Evolutionary conservation across 2,888 invertebrate species (phyloP), one percentile per base, ranked within the genome.

Genomic region (Megamerina dolium): DNA sequence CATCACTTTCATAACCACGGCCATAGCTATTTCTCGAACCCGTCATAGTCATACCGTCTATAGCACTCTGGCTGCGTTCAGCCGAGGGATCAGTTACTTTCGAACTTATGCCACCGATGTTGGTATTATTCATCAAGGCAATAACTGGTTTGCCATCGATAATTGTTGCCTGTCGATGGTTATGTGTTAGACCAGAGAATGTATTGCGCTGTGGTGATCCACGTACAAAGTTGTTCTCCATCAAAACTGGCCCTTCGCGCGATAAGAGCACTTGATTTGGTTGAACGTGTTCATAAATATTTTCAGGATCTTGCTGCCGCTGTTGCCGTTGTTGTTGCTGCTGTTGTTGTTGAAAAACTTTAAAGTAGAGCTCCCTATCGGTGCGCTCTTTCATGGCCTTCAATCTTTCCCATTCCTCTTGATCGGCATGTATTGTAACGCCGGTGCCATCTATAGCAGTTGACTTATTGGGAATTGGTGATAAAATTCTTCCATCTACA

Each of bases 311-410:
- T 30, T 51, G 54, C 2, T 43, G 37, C 13, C 46, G 49, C 30
- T 60, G 53, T 27, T 54, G 58, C 17, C 51, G 53, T 19, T 56
- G 56, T 30, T 56, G 56, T 13, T 53, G 37, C 2, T 55, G 53
- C 19, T 60, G 57, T 23, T 61, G 63, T 36, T 63, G 63, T 20
- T 64, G 61, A 17, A 66, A 50, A n/a, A 66, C 60, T 48, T 60
- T 61, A 45, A 61, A 53, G 45, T 67, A 67, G 10, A 70, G 55
- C 40, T 70, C 65, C 3, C 63, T 57, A 51, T 72, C 71, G 8
- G 66, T 65, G 27, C 62, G 61, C 43, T 70, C 66, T 42, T 70
- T 68, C 10, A 70, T 60, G 36, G 68, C 66, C n/a, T 61, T 54
- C 26, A 72, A 27, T 31, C 64, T 60, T 9, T 61, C 64, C 70